Base-by-base conservation (phyloP, 2,113 vertebrate genomes). In the Brachionichthys hirsutus region DNA sequence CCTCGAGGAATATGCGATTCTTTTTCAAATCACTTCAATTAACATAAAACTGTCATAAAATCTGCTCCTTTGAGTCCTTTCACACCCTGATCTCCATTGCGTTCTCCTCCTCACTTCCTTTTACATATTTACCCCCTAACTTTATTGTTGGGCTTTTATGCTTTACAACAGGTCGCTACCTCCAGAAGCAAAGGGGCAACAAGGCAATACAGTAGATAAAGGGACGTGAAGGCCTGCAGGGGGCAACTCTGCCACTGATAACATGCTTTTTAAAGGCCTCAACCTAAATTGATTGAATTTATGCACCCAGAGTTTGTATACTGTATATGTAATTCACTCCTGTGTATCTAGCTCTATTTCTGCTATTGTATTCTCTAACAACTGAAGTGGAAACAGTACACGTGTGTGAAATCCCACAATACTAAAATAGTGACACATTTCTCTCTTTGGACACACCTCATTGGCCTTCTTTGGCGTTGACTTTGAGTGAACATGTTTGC, bases 131-230 rank as follows among this genome's bases (percentile, higher is more conserved):
- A n/a, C 74, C 85, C 80, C 58, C 77, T 73, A 65, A 87, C 77
- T 89, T 89, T 89, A 90, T 87, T 70, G 75, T 75, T 62, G 50
- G 61, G 66, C 80, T 87, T 84, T 89, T 90, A 88, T 88, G 66
- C 75, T 62, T 63, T 72, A 67, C 79, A 77, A 55, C 52, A 19
- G 72, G 58, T 57, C 74, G 67, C 76, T 81, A 78, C 75, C 83
- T 82, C 72, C 40, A 18, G 38, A 17, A 6, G 30, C 62, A 84
- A 77, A 84, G 54, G 55, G 71, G 43, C 42, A 70, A 72, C 70
- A 75, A 78, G 81, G 77, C 85, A 75, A 59, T 62, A 51, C 43
- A 4, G 60, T 61, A 81, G 81, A 15, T 75, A 87, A 84, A 75
- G 65, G 54, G 52, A 84, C 63, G 84, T 75, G 30, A 80, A 63